These are phyloP conservation scores for Ictalurus punctatus DNA, from an alignment of 2,113 vertebrate species.

Conservation along the genomic window DNA sequence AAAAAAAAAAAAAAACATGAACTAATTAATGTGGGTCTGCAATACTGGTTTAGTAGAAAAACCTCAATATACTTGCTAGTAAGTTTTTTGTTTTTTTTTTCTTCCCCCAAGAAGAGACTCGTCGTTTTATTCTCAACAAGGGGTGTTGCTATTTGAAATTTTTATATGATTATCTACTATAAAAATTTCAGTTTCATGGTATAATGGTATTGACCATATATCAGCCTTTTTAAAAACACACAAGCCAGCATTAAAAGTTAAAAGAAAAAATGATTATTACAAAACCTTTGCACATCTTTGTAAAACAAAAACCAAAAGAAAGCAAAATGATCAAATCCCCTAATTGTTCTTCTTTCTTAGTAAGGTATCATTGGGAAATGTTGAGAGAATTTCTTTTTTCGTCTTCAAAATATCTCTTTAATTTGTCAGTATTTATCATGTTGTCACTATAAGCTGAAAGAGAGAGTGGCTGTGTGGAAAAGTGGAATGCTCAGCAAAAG, in stretches of 20 bases:
- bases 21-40: not conserved
- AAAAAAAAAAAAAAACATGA: not conserved
- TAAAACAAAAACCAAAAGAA: not conserved
- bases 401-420: not conserved
- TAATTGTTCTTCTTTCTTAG: not conserved
- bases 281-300: not conserved
- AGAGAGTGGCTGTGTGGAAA: not conserved
- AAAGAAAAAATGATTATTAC: not conserved
- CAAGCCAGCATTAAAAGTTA: not conserved
- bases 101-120: not conserved
- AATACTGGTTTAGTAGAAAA: not conserved
- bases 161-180: not conserved
- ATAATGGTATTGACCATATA: not conserved
- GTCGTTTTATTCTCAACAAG: not conserved
- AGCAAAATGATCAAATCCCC: not conserved
- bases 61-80: not conserved
- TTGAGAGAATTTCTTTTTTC: not conserved
- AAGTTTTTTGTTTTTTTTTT: not conserved
- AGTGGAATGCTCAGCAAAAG: not conserved
- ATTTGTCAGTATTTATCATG: not conserved
- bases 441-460: not conserved
- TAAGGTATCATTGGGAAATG: not conserved
- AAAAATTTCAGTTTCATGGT: not conserved
- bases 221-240: not conserved
- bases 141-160: too few relatives aligned